Evolutionary conservation across 2,797 vertebrate species (phyloP).

Genomic region (Cirrhinus mrigala): DNA sequence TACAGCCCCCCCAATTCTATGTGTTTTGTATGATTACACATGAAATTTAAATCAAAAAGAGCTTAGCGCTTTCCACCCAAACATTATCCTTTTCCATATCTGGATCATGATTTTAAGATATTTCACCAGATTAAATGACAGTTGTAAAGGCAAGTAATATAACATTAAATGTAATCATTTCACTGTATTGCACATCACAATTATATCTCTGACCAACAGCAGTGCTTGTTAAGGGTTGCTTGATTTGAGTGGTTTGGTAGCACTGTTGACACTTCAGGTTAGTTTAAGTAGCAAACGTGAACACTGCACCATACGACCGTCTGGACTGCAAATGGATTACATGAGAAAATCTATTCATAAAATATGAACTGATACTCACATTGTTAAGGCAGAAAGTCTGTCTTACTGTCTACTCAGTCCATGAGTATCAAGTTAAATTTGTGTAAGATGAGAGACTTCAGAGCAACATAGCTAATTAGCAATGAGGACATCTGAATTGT

Average conservation of each 20-base stretch:
- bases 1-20: background rate
- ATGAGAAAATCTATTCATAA: background rate
- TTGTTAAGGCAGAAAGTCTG: background rate
- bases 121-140: background rate
- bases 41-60: background rate
- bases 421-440: background rate
- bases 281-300: background rate
- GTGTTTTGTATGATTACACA: conserved; percentile 13
- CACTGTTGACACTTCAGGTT: conserved; percentile 2
- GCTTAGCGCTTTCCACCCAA: background rate
- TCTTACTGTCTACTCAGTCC: background rate
- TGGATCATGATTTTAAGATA: background rate
- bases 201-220: background rate
- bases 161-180: background rate
- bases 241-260: background rate
- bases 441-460: background rate
- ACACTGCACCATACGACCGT: background rate
- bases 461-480: background rate
- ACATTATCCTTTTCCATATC: background rate
- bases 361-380: background rate
- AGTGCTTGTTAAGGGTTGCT: background rate
- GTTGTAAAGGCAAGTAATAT: background rate
- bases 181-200: background rate
- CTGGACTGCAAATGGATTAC: background rate
- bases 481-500: background rate